phyloP scores from a whole-genome alignment of 2,888 invertebrate genomes.

The Alloscopus bannaensis region DNA sequence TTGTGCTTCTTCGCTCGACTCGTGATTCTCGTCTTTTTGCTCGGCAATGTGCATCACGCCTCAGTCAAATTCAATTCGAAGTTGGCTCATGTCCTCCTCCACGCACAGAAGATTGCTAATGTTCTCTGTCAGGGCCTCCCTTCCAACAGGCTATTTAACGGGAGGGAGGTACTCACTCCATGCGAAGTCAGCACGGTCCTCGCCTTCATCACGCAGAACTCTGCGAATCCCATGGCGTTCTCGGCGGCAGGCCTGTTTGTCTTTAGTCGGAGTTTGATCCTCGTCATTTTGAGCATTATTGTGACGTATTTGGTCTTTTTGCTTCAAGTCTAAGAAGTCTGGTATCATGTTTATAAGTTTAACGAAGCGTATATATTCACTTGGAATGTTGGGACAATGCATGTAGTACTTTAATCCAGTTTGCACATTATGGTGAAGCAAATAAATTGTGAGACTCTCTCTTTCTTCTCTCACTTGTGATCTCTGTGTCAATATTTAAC shows the following conservation, averaged over 20 bases:
- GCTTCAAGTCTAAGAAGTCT: constrained; percentile 50
- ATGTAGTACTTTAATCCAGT: too few relatives aligned
- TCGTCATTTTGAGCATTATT: constrained; percentile 56
- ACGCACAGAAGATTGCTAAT: constrained; percentile 39
- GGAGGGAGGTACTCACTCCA: constrained; percentile 23
- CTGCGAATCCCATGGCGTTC: constrained; percentile 53
- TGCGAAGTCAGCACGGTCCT: constrained; percentile 41
- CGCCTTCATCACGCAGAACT: constrained; percentile 56
- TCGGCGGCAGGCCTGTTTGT: constrained; percentile 56
- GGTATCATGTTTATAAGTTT: neutral
- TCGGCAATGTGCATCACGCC: constrained; percentile 50
- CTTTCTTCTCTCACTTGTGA: too few relatives aligned
- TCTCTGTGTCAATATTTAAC: too few relatives aligned
- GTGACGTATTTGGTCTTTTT: constrained; percentile 57
- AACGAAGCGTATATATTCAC: neutral
- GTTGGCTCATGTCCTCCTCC: constrained; percentile 41
- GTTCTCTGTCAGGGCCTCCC: neutral
- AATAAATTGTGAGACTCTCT: too few relatives aligned
- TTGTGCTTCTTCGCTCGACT: constrained; percentile 33
- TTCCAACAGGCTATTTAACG: constrained; percentile 10
- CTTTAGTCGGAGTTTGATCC: constrained; percentile 39
- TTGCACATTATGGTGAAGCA: too few relatives aligned
- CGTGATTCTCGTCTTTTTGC: constrained; percentile 23
- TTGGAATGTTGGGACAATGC: neutral
- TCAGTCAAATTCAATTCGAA: constrained; percentile 43